Evolutionary conservation across 2,888 invertebrate species (phyloP).

Genomic region (Erebia ligea): DNA sequence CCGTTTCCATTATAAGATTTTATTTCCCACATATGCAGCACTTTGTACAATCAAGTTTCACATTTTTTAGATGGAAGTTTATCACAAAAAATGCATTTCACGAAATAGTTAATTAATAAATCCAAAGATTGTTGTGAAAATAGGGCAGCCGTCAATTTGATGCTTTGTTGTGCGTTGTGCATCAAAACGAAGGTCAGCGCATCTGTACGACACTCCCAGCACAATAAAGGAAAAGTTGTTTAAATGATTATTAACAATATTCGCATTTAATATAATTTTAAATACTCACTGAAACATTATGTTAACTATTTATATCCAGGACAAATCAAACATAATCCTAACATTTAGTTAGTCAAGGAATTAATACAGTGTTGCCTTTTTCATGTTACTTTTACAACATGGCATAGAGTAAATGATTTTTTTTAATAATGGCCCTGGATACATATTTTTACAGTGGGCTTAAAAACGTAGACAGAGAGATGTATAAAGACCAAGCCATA

Average conservation of each 20-base stretch:
- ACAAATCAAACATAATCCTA: conserved; percentile 78
- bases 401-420: neutral
- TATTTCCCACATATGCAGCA: conserved; percentile 71
- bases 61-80: conserved; percentile 48
- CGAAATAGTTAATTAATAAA: conserved; percentile 55
- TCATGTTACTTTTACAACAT: conserved; percentile 35
- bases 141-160: conserved; percentile 84
- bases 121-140: conserved; percentile 81
- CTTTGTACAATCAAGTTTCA: conserved; percentile 54
- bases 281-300: conserved; percentile 81
- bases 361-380: conserved; percentile 66
- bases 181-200: conserved; percentile 84
- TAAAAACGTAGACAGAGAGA: no score
- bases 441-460: no score
- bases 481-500: no score
- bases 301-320: conserved; percentile 69
- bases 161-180: conserved; percentile 85
- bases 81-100: conserved; percentile 51
- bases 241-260: conserved; percentile 47
- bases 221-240: conserved; percentile 53
- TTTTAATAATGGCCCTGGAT: no score
- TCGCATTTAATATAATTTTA: conserved; percentile 51
- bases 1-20: conserved; percentile 70
- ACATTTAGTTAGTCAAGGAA: conserved; percentile 77
- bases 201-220: conserved; percentile 79